Evolutionary conservation across 2,888 invertebrate genomes (phyloP), one percentile per base, ranked within the genome.

Genomic region (Volucella inanis): DNA sequence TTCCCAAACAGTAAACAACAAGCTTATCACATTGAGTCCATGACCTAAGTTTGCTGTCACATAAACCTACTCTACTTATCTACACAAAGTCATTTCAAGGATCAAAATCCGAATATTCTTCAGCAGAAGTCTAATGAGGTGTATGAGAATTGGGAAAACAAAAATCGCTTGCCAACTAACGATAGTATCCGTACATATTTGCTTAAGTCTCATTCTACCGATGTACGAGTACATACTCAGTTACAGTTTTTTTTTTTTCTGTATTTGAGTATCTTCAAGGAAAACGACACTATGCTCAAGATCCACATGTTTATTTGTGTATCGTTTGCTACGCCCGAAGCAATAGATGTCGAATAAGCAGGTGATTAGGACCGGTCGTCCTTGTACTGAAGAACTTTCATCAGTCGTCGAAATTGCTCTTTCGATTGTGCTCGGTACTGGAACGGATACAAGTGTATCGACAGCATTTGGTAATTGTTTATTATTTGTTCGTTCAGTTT

Each of bases 291-390:
- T 12, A 6, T 14, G 10, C 14, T 8, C 43, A 9, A 31, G 8
- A 14, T 4, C n/a, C 39, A 31, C 18, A 39, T 12, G 39, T 41
- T 45, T 45, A 31, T 31, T 31, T 31, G 31, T 31, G 15, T 45
- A 55, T 65, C 49, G 55, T 18, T 41, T 75, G 49, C 54, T 68
- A 75, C 74, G 74, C 50, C 67, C 55, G 54, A 47, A 31, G 6
- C 31, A 61, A 14, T 57, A 50, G 45, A 15, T 15, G 43, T 18
- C 45, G 67, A 68, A 75, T 80, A 75, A 75, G 68, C 75, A 70
- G 75, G 75, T 75, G 75, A 80, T 75, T 80, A 75, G 75, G 62
- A 6, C 49, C 57, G 61, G 49, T 55, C n/a, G 67, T 62, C 59
- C 11, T 57, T 38, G 22, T 55, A n/a, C 65, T 41, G 45, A 14